Base-by-base conservation (phyloP, 2,113 vertebrate species). In the Heptranchias perlo region DNA sequence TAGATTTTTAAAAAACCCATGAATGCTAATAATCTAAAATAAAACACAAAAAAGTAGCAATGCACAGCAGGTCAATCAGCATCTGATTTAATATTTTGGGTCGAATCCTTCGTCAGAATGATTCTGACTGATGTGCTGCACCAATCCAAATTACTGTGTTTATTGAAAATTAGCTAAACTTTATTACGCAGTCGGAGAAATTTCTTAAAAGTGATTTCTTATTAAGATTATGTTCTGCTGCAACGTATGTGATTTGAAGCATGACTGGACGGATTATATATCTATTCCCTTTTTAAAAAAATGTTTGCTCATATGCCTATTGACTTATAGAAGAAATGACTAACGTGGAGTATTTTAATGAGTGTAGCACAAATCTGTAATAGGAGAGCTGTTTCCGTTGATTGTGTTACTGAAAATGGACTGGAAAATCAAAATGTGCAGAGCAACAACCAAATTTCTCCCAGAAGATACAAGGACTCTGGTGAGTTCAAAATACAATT, bases 401-500 rank as follows among this genome's bases (percentile, higher is more conserved):
- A 21, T 25, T 23, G 92, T 47, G 39, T 94, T 65, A 47, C 23
- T 47, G 25, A 95, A 95, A 95, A 67, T 44, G 64, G 92, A 49
- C 23, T 14, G 21, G 13, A 62, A 93, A 44, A 64, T 93, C 13
- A 47, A 49, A 67, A 31, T 31, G 62, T 23, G 35, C 35, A 69
- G 64, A 47, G 64, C 64, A 73, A 52, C 25, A 69, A 95, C 10
- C 8, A 52, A 69, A 69, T 73, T 95, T 95, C 64, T 95, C 65
- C 94, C 65, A 31, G 39, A 67, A 94, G 94, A 95, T 31, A 35
- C 39, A 95, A 95, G 21, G 94, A 52, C 64, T 69, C 94, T 35
- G 10, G 47, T 73, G 94, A 95, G 65, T 73, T 95, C n/a, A 95
- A 69, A 95, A 95, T 69, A 95, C 64, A 95, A 95, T 95, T 95